Base-by-base conservation (phyloP, 30 jellyfish, hydroid and myxozoan species). In the Pseudorhiza aurosa region DNA sequence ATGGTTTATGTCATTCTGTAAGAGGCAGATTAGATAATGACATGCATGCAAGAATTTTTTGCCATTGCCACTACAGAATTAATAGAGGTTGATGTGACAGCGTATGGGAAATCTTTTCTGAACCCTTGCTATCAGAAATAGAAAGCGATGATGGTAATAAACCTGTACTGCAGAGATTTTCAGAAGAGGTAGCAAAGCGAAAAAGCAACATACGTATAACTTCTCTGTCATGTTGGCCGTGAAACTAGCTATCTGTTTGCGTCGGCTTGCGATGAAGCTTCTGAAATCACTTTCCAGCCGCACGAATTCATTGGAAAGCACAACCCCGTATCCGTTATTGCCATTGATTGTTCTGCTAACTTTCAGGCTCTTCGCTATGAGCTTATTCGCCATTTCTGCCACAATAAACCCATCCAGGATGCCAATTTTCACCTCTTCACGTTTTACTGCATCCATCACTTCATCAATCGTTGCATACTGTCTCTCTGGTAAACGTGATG, bases 391-490 rank as follows among this genome's bases (percentile, higher is more conserved):
- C 60, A 63, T 32, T 2, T 53, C 68, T 31, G 91, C 91, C 33
- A 51, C 91, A n/a, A 83, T 65, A 50, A 79, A 65, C 17, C 84
- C 91, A 79, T 79, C 91, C 65, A 64, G 25, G 28, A 79, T 42
- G 14, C 75, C 91, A 17, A 79, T 63, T 4, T 79, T 33, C 29
- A 65, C 91, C 22, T 79, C 83, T 5, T 33, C 33, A 28, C 35
- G 37, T 1, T 63, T 46, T 4, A 79, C 83, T 15, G 91, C 91
- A 4, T 63, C 68, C 28, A 79, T 28, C 18, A 79, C 91, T 19
- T 63, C 75, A 8, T 47, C 76, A 4, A 11, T 47, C 8, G 82
- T 60, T 30, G 28, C 75, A 19, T 79, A 79, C 5, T 15, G 32
- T 63, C 28, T 12, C 35, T 79, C 91, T 79, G 69, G 33, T 12